Percentiles rank a stretch among this genome's conserved stretches.
Evolutionary conservation across 2,113 vertebrate species (phyloP).

Genomic region (Mus spicilegus): DNA sequence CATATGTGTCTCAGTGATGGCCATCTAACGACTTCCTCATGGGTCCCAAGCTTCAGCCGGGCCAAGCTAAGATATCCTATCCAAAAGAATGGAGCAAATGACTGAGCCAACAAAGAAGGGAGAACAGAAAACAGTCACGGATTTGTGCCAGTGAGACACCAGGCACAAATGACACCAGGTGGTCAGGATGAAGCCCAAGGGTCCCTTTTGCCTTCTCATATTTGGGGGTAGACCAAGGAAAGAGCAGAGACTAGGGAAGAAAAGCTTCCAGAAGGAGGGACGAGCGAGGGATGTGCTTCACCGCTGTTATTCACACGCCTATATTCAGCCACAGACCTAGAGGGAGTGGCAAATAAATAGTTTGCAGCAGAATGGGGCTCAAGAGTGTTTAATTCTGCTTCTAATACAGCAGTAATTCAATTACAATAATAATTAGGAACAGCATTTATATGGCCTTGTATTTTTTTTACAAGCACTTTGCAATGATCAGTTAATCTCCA

Average conservation of each 20-base stretch:
- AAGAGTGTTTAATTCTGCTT: conserved; percentile 59
- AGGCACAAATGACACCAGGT: not conserved
- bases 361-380: conserved; percentile 62
- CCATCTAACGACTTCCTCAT: not conserved
- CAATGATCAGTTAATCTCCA: conserved; percentile 65
- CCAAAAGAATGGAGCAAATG: not conserved
- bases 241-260: not conserved
- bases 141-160: not conserved
- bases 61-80: not conserved
- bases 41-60: not conserved
- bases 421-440: conserved; percentile 73
- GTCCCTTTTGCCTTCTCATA: not conserved
- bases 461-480: conserved; percentile 68
- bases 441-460: conserved; percentile 63
- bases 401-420: conserved; percentile 53
- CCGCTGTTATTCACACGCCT: not conserved
- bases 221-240: not conserved
- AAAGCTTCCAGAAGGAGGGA: not conserved
- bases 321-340: conserved; percentile 4
- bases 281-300: not conserved
- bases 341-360: conserved; percentile 62
- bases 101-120: not conserved
- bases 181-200: not conserved
- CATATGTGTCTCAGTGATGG: not conserved
- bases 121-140: not conserved